phyloP scores from a whole-genome alignment of 1,140 invertebrate genomes.

The Scaptodrosophila lebanonensis region DNA sequence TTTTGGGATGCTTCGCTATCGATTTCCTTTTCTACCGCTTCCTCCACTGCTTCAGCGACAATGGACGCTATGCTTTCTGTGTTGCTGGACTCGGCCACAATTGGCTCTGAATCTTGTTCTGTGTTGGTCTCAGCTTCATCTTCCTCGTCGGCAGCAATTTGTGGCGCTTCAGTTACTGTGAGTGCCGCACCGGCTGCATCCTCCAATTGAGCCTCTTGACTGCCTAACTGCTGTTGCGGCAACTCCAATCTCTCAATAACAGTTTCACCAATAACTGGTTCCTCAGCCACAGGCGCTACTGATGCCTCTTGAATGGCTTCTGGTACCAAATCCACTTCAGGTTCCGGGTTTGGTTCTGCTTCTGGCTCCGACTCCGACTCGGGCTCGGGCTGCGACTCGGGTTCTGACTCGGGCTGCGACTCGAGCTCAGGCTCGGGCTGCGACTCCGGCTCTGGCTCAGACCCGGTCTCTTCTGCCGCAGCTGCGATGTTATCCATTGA shows the following conservation, averaged over 20 bases:
- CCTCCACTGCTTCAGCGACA: constrained; percentile 10
- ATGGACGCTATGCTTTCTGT: constrained; percentile 6
- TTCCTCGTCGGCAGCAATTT: neutral
- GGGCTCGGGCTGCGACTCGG: no score
- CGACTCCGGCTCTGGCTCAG: neutral
- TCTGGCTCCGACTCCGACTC: constrained; percentile 4
- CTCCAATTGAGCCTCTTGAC: constrained; percentile 51
- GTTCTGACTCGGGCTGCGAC: neutral
- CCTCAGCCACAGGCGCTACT: constrained; percentile 50
- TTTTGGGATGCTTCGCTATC: neutral
- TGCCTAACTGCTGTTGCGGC: constrained; percentile 8
- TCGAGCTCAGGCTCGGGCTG: neutral
- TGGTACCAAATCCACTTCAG: constrained; percentile 13
- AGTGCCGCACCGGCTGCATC: constrained; percentile 30
- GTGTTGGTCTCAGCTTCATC: neutral
- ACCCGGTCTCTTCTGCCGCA: no score
- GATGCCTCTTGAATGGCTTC: constrained; percentile 51
- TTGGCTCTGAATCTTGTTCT: neutral
- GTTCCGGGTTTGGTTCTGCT: no score
- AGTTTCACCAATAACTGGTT: constrained; percentile 10
- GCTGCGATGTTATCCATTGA: no score
- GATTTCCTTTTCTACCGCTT: constrained; percentile 19
- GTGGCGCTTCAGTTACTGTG: constrained; percentile 27
- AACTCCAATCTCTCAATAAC: neutral
- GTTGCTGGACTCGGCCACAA: neutral